These are phyloP conservation scores for Epinephelus malabaricus DNA, from an alignment of 2,797 vertebrate species.

Conservation along the genomic window DNA sequence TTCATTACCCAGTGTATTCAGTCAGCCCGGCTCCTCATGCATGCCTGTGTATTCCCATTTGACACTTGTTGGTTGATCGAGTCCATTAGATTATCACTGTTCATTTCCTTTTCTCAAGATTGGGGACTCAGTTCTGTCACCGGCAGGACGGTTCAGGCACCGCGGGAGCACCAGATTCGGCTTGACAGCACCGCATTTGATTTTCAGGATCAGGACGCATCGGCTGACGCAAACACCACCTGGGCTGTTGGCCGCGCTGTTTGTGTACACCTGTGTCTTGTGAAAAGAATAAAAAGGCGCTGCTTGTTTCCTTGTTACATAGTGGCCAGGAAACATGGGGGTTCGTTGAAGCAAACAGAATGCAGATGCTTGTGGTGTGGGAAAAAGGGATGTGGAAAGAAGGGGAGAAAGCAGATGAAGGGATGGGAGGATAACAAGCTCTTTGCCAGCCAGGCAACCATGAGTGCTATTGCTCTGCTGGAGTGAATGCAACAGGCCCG, in stretches of 20 bases:
- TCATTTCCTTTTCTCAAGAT: slow-evolving; percentile 52
- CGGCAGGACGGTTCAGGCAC: slow-evolving; percentile 37
- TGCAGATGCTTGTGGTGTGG: slow-evolving; percentile 71
- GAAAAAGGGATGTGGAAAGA: slow-evolving; percentile 55
- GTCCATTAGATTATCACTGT: slow-evolving; percentile 56
- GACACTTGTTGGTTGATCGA: slow-evolving; percentile 66
- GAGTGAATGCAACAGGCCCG: slow-evolving; percentile 81
- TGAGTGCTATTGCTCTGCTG: slow-evolving; percentile 71
- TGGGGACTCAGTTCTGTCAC: slow-evolving; percentile 39
- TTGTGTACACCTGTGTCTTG: slow-evolving; percentile 68
- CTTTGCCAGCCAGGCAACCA: slow-evolving; percentile 80
- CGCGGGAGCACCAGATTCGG: slow-evolving; percentile 15
- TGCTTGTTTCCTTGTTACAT: slow-evolving; percentile 68
- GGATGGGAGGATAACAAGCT: slow-evolving; percentile 75
- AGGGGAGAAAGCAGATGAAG: slow-evolving; percentile 61
- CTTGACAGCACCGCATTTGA: slow-evolving; percentile 62
- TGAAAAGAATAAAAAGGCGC: slow-evolving; percentile 53
- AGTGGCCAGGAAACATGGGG: slow-evolving; percentile 67
- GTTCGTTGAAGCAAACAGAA: slow-evolving; percentile 73
- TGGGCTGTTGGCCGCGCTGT: slow-evolving; percentile 46
- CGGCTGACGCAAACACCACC: slow-evolving; percentile 53
- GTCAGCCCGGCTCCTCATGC: slow-evolving; percentile 37
- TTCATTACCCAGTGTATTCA: slow-evolving; percentile 53
- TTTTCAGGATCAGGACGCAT: slow-evolving; percentile 62
- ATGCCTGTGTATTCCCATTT: slow-evolving; percentile 45